These are phyloP conservation scores for Dioctria rufipes DNA, from an alignment of 2,888 invertebrate species.

Conservation along the genomic window DNA sequence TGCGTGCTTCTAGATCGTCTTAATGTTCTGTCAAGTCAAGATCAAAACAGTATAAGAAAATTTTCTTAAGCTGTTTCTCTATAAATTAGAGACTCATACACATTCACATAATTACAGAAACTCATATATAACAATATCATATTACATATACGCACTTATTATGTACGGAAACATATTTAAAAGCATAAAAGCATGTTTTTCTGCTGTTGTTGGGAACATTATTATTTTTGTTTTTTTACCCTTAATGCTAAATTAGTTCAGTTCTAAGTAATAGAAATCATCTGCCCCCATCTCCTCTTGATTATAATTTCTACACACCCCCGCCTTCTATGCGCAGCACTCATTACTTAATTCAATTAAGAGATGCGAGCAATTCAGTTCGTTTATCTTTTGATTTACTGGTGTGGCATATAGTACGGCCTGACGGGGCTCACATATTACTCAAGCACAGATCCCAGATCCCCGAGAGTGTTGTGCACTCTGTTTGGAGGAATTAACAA, in stretches of 20 bases:
- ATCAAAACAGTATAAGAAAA: background rate
- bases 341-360: slow-evolving; percentile 18
- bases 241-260: background rate
- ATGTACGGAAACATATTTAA: background rate
- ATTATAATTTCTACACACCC: background rate
- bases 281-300: background rate
- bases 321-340: background rate
- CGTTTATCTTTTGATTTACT: slow-evolving; percentile 18
- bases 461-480: background rate
- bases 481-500: background rate
- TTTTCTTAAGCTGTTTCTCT: no score
- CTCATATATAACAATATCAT: background rate
- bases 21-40: background rate
- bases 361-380: slow-evolving; percentile 18
- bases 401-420: background rate
- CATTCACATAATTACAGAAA: background rate
- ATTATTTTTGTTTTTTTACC: background rate
- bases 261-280: no score
- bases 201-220: background rate
- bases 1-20: background rate
- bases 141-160: background rate
- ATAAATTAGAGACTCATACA: no score
- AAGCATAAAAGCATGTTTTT: background rate
- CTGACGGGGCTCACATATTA: slow-evolving; percentile 6
- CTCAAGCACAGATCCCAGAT: background rate